Evolutionary conservation across 2,888 invertebrate species (phyloP).

Genomic region (Machimus atricapillus): DNA sequence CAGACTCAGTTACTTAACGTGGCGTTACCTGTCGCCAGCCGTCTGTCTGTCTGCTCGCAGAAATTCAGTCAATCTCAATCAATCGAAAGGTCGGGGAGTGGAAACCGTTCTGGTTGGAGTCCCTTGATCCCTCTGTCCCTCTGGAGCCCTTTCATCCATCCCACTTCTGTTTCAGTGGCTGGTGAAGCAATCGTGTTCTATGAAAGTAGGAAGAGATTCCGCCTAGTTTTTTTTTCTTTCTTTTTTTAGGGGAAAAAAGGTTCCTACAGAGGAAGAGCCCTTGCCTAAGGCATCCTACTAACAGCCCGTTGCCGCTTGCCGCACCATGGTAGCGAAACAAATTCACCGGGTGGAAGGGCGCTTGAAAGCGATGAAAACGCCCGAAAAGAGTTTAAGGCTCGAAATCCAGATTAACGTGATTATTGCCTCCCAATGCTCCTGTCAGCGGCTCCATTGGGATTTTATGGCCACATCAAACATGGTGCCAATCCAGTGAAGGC

Average conservation of each 20-base stretch:
- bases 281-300: not conserved
- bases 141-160: not conserved
- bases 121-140: not conserved
- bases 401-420: not conserved
- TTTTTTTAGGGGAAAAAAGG: not conserved
- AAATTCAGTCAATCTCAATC: not conserved
- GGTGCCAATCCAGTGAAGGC: not conserved
- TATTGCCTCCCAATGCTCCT: not conserved
- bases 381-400: not conserved
- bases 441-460: not conserved
- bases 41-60: not conserved
- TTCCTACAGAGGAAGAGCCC: not conserved
- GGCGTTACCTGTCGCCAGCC: not conserved
- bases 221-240: not conserved
- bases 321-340: not conserved
- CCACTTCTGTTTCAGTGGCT: not conserved
- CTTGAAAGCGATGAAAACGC: not conserved
- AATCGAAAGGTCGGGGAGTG: not conserved
- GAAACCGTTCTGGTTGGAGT: not conserved
- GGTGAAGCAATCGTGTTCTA: not conserved
- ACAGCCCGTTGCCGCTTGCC: not conserved
- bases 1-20: not conserved
- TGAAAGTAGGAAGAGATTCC: not conserved
- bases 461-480: not conserved
- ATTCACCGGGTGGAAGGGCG: not conserved